Evolutionary conservation across 2,113 vertebrate genomes (phyloP).

Genomic region (Athene cunicularia): DNA sequence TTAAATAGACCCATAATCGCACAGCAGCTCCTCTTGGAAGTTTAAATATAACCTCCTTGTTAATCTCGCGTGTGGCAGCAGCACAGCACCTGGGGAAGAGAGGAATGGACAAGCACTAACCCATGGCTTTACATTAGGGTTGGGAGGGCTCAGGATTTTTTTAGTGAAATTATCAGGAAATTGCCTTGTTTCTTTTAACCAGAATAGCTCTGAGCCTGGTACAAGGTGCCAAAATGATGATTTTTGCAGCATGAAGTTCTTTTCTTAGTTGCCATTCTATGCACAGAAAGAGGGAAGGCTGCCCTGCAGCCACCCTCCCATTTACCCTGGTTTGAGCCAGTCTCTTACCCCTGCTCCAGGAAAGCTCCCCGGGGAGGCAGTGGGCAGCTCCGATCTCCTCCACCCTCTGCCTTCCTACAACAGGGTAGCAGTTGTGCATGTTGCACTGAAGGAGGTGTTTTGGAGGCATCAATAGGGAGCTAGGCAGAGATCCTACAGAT

Average conservation of each 20-base stretch:
- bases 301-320: background rate
- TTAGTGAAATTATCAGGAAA: slow-evolving; percentile 9
- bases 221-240: background rate
- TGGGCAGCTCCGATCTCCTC: background rate
- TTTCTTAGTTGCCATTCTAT: background rate
- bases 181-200: background rate
- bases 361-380: background rate
- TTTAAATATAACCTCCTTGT: slow-evolving; percentile 81
- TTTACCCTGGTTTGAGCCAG: background rate
- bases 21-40: slow-evolving; percentile 77
- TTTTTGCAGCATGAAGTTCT: background rate
- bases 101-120: slow-evolving; percentile 33
- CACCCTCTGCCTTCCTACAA: background rate
- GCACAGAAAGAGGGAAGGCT: background rate
- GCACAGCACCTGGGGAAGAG: slow-evolving; percentile 69
- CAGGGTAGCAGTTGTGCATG: background rate
- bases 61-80: slow-evolving; percentile 69
- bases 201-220: background rate
- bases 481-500: background rate
- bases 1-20: slow-evolving; percentile 80
- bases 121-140: background rate
- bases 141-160: background rate
- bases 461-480: background rate
- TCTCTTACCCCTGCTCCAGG: background rate
- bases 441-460: background rate